Conservation (phyloP, 2,888 invertebrate genomes). For the Apocheima hispidaria region DNA sequence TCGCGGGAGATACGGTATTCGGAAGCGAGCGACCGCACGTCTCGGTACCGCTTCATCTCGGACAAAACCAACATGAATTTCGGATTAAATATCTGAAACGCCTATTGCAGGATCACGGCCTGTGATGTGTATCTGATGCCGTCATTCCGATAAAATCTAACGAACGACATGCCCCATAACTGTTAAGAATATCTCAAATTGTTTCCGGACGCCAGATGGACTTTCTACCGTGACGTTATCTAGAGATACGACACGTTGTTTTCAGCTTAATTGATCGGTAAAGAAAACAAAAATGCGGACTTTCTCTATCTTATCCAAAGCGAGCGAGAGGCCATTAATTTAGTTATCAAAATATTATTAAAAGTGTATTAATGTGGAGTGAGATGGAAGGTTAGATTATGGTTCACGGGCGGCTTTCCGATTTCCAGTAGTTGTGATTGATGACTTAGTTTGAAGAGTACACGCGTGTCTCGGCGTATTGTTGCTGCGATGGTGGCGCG, state of each 20-base stretch:
- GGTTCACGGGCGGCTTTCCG: slow-evolving; percentile 50
- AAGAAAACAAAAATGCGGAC: slow-evolving; percentile 41
- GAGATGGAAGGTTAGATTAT: slow-evolving; percentile 57
- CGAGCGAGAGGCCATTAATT: slow-evolving; percentile 51
- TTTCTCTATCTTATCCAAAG: slow-evolving; percentile 40
- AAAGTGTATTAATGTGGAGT: slow-evolving; percentile 49
- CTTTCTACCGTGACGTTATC: slow-evolving; percentile 45
- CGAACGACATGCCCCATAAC: slow-evolving; percentile 51
- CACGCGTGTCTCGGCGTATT: slow-evolving; percentile 34
- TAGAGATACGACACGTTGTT: slow-evolving; percentile 38
- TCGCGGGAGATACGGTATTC: slow-evolving; percentile 63
- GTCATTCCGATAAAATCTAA: slow-evolving; percentile 62
- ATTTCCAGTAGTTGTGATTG: slow-evolving; percentile 52
- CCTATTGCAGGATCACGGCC: slow-evolving; percentile 66
- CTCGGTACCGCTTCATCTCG: slow-evolving; percentile 47
- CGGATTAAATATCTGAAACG: slow-evolving; percentile 55
- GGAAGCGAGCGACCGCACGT: slow-evolving; percentile 54
- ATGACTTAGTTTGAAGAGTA: slow-evolving; percentile 37
- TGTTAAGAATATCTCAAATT: slow-evolving; percentile 53
- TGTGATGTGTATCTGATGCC: slow-evolving; percentile 59
- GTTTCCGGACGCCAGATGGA: slow-evolving; percentile 41
- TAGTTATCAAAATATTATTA: slow-evolving; percentile 58
- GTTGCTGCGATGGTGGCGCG: slow-evolving; percentile 8
- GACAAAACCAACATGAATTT: slow-evolving; percentile 49
- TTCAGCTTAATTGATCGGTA: slow-evolving; percentile 42